Base-by-base conservation (phyloP, 2,113 vertebrate species). In the Chamaea fasciata region DNA sequence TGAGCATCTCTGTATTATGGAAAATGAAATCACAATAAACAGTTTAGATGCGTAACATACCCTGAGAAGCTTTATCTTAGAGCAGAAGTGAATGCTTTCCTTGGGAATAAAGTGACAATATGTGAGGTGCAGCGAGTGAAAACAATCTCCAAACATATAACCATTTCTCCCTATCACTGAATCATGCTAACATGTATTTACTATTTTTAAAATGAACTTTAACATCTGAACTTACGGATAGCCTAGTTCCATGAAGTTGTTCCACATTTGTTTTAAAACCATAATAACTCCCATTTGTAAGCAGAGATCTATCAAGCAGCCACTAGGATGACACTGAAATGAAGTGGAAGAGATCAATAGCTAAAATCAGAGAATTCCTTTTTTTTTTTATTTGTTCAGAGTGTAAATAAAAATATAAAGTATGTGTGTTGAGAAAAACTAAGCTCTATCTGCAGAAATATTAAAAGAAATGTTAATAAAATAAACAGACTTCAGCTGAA, bases 221-320 rank as follows among this genome's bases (percentile, higher is more conserved):
- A 77, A 33, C 31, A 47, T 27, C n/a, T 67, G 27, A 79, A 96
- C 98, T 98, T 97, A 99, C 99, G 99, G 99, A 96, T 99, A 99
- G 91, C 99, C 99, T 10, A 99, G 98, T 92, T 99, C 99, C 99
- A 99, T 99, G 95, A 99, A 99, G 97, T 99, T 99, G 96, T 99
- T 99, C 99, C 99, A 99, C 98, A 99, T 99, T 96, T 99, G 99
- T 97, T 99, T 99, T 96, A 99, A 98, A 95, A 99, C 99, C 99
- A 99, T 99, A 93, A 99, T 99, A 70, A 99, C 99, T 68, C 99
- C 99, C 99, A 99, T 99, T 97, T 99, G 99, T 91, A 99, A 98
- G 87, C 99, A 99, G n/a, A 99, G 98, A 97, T 99, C 99, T 97
- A 99, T 99, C 96, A 99, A 97, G 90, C 99, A 99, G 94, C 99